Evolutionary conservation across 1,140 invertebrate genomes (phyloP).

Genomic region (Bombus ignitus): DNA sequence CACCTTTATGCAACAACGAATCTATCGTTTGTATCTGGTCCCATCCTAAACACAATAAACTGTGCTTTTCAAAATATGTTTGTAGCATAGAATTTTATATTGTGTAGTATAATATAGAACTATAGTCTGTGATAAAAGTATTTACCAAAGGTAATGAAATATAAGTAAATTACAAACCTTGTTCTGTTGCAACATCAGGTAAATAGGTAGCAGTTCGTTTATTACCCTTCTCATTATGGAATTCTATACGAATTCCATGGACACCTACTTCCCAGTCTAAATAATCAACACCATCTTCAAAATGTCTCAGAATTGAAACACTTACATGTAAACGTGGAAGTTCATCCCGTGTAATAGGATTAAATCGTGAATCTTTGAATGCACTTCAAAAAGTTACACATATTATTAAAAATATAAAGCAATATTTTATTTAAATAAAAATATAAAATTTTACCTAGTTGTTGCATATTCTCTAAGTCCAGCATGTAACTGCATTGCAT

Average conservation of each 20-base stretch:
- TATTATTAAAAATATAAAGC: slow-evolving; percentile 34
- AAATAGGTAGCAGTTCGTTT: slow-evolving; percentile 98
- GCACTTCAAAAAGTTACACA: slow-evolving; percentile 87
- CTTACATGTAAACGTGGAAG: slow-evolving; percentile 95
- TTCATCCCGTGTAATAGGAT: slow-evolving; percentile 97
- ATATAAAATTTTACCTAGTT: slow-evolving; percentile 86
- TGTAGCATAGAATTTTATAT: not conserved
- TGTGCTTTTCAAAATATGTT: slow-evolving; percentile 10
- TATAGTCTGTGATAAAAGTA: not conserved
- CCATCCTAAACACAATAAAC: slow-evolving; percentile 87
- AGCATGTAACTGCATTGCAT: slow-evolving; percentile 94
- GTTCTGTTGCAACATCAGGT: slow-evolving; percentile 98
- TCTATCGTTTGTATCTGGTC: slow-evolving; percentile 99
- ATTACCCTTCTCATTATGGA: slow-evolving; percentile 96
- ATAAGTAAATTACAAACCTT: slow-evolving; percentile 87
- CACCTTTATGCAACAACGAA: slow-evolving; percentile 97
- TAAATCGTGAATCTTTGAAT: slow-evolving; percentile 98
- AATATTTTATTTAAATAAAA: not conserved
- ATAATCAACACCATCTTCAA: slow-evolving; percentile 97
- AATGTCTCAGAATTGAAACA: slow-evolving; percentile 96
- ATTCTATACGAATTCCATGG: slow-evolving; percentile 99
- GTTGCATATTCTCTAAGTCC: slow-evolving; percentile 98
- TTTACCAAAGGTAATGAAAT: not conserved
- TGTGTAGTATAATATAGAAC: not conserved
- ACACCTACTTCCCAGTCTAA: slow-evolving; percentile 98